Conservation (phyloP, 2,113 vertebrate genomes). For the Pycnonotus jocosus region DNA sequence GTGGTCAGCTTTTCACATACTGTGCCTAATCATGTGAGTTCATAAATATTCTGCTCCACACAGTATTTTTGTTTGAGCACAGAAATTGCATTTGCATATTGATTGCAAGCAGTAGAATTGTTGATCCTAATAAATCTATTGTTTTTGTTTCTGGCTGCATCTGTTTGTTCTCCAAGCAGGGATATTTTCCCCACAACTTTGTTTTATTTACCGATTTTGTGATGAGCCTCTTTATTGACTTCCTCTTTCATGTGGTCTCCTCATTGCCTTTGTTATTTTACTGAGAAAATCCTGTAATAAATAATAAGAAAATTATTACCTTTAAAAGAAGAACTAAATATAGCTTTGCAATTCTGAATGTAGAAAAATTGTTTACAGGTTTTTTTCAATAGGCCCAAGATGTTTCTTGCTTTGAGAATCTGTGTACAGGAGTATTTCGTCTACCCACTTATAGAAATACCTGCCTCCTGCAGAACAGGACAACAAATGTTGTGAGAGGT, state of each 20-base stretch:
- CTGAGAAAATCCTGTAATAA: neutral
- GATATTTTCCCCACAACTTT: neutral
- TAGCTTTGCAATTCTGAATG: neutral
- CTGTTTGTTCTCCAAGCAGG: neutral
- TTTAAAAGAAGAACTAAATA: neutral
- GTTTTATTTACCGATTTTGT: conserved; percentile 24
- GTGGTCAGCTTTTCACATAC: neutral
- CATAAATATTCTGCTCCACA: neutral
- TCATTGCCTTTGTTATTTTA: neutral
- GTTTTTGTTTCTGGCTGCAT: neutral
- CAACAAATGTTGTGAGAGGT: neutral
- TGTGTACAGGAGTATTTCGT: rapidly evolving
- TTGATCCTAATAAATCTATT: neutral
- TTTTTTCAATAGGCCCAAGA: neutral
- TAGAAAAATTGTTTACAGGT: neutral
- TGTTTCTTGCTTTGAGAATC: neutral
- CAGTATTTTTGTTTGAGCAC: neutral
- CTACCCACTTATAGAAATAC: neutral
- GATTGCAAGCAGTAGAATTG: neutral
- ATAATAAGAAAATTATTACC: neutral
- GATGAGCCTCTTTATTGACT: neutral
- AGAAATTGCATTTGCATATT: conserved; percentile 15
- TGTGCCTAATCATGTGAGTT: neutral
- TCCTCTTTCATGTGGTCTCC: neutral
- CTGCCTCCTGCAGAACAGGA: neutral